phyloP scores from a whole-genome alignment of 2,797 vertebrate species.

The Chelon labrosus region DNA sequence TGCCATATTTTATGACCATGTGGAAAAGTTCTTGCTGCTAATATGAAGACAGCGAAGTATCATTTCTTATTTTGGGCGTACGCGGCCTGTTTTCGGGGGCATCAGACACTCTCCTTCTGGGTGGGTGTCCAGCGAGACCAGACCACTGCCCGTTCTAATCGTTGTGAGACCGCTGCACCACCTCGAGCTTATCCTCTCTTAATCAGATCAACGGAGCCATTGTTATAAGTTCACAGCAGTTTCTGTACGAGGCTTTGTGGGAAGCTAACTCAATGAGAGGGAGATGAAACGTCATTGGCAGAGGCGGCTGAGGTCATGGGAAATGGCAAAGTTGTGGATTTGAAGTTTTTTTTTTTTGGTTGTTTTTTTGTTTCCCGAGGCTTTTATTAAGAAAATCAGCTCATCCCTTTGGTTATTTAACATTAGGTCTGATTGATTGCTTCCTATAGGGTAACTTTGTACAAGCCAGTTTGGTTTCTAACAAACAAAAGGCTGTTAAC shows the following conservation, averaged over 20 bases:
- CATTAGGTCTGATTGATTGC: neutral
- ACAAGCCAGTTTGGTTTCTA: neutral
- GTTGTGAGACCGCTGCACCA: slow-evolving; percentile 39
- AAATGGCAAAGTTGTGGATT: slow-evolving; percentile 21
- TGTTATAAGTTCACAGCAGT: slow-evolving; percentile 47
- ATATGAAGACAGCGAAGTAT: slow-evolving; percentile 47
- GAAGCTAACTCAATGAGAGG: slow-evolving; percentile 20
- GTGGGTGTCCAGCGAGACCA: slow-evolving; percentile 43
- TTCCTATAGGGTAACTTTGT: too few species aligned
- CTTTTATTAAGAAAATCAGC: neutral
- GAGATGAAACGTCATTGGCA: slow-evolving; percentile 28
- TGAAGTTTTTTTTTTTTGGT: neutral
- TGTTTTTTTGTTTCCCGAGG: neutral
- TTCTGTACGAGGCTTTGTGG: slow-evolving; percentile 26
- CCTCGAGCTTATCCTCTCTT: slow-evolving; percentile 52
- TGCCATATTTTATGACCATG: slow-evolving; percentile 62
- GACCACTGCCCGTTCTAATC: slow-evolving; percentile 43
- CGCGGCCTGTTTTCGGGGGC: slow-evolving; percentile 17
- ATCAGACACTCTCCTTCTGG: slow-evolving; percentile 53
- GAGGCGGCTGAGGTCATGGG: slow-evolving; percentile 23
- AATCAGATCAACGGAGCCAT: slow-evolving; percentile 58
- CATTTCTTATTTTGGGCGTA: slow-evolving; percentile 7
- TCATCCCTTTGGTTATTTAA: neutral
- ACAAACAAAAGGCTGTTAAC: slow-evolving; percentile 10
- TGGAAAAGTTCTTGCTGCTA: slow-evolving; percentile 51